Percentiles rank a stretch among this genome's conserved stretches.
Conservation (phyloP, 2,113 vertebrate species). For the Jacana jacana region DNA sequence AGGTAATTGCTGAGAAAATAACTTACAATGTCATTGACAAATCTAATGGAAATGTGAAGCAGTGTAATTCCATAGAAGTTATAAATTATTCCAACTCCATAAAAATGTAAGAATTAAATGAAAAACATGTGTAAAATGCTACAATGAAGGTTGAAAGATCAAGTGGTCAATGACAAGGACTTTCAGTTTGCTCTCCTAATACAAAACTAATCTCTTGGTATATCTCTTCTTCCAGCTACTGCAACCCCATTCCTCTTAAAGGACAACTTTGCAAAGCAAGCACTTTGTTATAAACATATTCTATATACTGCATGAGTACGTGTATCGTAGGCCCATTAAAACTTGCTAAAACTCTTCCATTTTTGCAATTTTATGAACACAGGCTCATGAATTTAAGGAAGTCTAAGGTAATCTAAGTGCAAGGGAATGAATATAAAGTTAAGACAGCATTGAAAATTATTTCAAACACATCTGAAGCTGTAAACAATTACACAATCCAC, state of each 20-base stretch:
- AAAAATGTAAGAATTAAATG: neutral
- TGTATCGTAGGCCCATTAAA: neutral
- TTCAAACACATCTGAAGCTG: neutral
- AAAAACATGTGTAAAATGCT: neutral
- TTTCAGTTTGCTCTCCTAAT: neutral
- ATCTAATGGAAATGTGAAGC: neutral
- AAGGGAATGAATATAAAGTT: neutral
- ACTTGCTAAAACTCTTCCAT: neutral
- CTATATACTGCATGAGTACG: accelerated
- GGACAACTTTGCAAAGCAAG: neutral
- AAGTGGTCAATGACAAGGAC: neutral
- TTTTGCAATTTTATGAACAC: neutral
- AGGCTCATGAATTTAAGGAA: neutral
- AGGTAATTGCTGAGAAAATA: conserved; percentile 12
- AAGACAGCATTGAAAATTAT: neutral
- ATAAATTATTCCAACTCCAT: neutral
- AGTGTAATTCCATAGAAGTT: neutral
- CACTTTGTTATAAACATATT: neutral
- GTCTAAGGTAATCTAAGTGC: neutral
- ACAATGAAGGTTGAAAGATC: neutral
- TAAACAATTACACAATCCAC: neutral
- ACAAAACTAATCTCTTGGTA: neutral
- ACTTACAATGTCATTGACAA: neutral
- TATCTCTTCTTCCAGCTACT: neutral
- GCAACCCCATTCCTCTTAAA: neutral